phyloP scores from a whole-genome alignment of 2,888 invertebrate genomes.

The Pycnomerus fuliginosus region DNA sequence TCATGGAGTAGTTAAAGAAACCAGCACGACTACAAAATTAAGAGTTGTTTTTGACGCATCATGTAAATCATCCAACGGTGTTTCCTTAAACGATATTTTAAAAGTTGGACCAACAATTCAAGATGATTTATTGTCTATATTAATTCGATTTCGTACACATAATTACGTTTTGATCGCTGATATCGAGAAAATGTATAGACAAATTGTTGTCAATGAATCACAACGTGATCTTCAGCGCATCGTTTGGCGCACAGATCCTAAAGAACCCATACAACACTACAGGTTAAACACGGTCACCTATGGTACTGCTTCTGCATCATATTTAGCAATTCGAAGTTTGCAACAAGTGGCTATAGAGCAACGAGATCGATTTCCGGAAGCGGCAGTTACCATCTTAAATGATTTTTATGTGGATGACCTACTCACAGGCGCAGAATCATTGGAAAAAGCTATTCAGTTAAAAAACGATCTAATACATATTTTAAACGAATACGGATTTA shows the following conservation, averaged over 20 bases:
- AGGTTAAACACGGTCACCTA: constrained; percentile 35
- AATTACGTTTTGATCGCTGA: constrained; percentile 40
- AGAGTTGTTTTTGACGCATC: constrained; percentile 43
- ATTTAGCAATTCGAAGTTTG: constrained; percentile 34
- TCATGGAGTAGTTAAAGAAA: constrained; percentile 40
- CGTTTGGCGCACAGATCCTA: constrained; percentile 37
- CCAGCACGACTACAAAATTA: constrained; percentile 38
- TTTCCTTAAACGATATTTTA: constrained; percentile 41
- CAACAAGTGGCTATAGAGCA: constrained; percentile 33
- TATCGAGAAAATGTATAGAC: constrained; percentile 46
- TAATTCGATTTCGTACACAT: constrained; percentile 37
- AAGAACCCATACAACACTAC: constrained; percentile 20
- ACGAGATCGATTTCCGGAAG: constrained; percentile 15
- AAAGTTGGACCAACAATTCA: constrained; percentile 41
- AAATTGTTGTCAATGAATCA: constrained; percentile 32
- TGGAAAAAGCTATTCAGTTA: constrained; percentile 21
- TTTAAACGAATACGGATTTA: constrained; percentile 5
- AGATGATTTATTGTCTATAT: constrained; percentile 37
- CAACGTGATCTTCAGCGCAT: constrained; percentile 42
- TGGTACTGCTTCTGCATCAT: constrained; percentile 38
- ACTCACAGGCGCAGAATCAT: constrained; percentile 25
- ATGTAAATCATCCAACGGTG: constrained; percentile 29
- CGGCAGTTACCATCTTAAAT: constrained; percentile 17
- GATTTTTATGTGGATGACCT: constrained; percentile 43
- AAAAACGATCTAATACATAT: constrained; percentile 6